Base-by-base conservation (phyloP, 2,113 vertebrate genomes). In the Brachypteracias leptosomus region DNA sequence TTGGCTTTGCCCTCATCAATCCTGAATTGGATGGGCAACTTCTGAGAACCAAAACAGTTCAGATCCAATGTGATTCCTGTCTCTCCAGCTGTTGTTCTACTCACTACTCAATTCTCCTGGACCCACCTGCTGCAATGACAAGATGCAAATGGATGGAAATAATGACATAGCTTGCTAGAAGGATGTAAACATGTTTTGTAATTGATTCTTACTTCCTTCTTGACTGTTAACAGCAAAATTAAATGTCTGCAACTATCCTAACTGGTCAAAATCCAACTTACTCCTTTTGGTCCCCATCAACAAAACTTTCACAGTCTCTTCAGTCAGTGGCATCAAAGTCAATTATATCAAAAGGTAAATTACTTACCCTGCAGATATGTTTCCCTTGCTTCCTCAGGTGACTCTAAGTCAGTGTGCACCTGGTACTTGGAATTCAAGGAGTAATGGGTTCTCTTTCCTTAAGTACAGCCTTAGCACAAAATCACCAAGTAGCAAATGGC, bases 311-410 rank as follows among this genome's bases (percentile, higher is more conserved):
- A 55, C 3, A 57, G 35, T 11, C 66, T 49, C 63, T 81, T 67
- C 47, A 70, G 19, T 40, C 46, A 33, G 26, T 61, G n/a, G 7
- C 33, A 77, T 33, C 28, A 29, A 68, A 90, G n/a, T 62, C 35
- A 61, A 40, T 40, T 24, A 44, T 24, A 65, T 4, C 31, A 74
- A 80, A 88, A 66, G 12, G 40, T 7, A 46, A 91, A 68, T 35
- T 66, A 19, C 13, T 54, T 38, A 79, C 68, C 47, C 31, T 6
- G 17, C 29, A 87, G 16, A 33, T 22, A 31, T 0, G 0, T 40
- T 62, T 65, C 52, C 54, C 22, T 79, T 62, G 31, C 31, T 85
- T 93, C 35, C 54, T 55, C 8, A 6, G n/a, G 31, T 51, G 46
- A 55, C 17, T 40, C 26, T 54, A 9, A 38, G 35, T 28, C 72